Percentiles rank a stretch among this genome's conserved stretches.
Evolutionary conservation across 2,113 vertebrate species (phyloP).

Genomic region (Dolichotis patagonum): DNA sequence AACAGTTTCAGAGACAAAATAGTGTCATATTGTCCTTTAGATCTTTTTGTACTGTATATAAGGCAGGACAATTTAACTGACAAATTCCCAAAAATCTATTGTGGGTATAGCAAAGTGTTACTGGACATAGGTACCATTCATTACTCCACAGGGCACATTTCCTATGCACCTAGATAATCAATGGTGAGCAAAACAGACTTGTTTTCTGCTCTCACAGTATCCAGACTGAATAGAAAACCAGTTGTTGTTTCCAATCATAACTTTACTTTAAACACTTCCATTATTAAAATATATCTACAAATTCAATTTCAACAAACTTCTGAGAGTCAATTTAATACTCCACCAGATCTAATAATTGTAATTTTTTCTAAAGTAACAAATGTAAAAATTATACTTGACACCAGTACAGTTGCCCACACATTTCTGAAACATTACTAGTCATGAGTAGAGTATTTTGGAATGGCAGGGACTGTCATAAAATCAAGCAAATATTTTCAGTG

Average conservation of each 20-base stretch:
- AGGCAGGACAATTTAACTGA: neutral
- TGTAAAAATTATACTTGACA: conserved; percentile 66
- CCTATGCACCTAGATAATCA: neutral
- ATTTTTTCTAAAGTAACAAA: conserved; percentile 68
- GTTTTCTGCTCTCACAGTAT: neutral
- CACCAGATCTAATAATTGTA: conserved; percentile 68
- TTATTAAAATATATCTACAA: conserved; percentile 60
- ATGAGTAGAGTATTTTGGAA: conserved; percentile 55
- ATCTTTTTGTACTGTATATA: neutral
- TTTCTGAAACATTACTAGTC: conserved; percentile 68
- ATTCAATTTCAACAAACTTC: conserved; percentile 59
- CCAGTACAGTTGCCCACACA: conserved; percentile 54
- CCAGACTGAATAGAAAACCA: neutral
- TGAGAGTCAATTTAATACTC: conserved; percentile 72
- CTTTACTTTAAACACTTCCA: conserved; percentile 56
- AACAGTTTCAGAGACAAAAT: conserved; percentile 26
- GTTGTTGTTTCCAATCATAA: neutral
- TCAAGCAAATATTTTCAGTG: conserved; percentile 64
- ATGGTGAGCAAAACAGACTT: neutral
- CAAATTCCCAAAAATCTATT: neutral
- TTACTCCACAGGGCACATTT: neutral
- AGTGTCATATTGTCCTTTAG: neutral
- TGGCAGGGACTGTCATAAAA: conserved; percentile 66
- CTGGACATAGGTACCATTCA: neutral
- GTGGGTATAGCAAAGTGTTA: neutral